Conservation (phyloP, 2,888 invertebrate genomes). For the Megamerina dolium region DNA sequence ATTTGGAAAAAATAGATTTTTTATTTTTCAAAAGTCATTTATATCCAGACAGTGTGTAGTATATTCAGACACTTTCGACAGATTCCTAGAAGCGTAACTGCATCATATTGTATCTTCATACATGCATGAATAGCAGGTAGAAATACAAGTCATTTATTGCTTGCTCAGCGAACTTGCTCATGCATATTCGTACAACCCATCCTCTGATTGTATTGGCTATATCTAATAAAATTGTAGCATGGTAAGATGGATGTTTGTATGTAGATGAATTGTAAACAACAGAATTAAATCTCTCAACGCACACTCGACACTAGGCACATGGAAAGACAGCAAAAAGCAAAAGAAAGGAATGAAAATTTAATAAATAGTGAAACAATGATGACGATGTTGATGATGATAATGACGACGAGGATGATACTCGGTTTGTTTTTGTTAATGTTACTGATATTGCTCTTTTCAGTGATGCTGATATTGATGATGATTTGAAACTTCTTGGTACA, state of each 20-base stretch:
- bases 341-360: background rate
- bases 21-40: too few species aligned
- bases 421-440: conserved; percentile 5
- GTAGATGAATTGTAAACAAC: conserved; percentile 16
- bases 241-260: too few species aligned
- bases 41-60: too few species aligned
- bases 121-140: conserved; percentile 8
- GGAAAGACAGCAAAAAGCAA: background rate
- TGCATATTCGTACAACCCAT: too few species aligned
- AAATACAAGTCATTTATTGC: too few species aligned
- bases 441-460: background rate
- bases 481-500: conserved; percentile 1
- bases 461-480: background rate
- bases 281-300: conserved; percentile 12
- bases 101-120: too few species aligned
- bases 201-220: too few species aligned
- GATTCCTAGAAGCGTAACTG: conserved; percentile 18
- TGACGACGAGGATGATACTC: too few species aligned
- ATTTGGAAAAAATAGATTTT: too few species aligned
- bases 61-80: conserved; percentile 18
- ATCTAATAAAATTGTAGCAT: too few species aligned
- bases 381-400: too few species aligned
- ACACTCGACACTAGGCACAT: background rate
- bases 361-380: conserved; percentile 7
- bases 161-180: too few species aligned